Base-by-base conservation (phyloP, 2,113 vertebrate genomes). In the Melanotaenia duboulayi region DNA sequence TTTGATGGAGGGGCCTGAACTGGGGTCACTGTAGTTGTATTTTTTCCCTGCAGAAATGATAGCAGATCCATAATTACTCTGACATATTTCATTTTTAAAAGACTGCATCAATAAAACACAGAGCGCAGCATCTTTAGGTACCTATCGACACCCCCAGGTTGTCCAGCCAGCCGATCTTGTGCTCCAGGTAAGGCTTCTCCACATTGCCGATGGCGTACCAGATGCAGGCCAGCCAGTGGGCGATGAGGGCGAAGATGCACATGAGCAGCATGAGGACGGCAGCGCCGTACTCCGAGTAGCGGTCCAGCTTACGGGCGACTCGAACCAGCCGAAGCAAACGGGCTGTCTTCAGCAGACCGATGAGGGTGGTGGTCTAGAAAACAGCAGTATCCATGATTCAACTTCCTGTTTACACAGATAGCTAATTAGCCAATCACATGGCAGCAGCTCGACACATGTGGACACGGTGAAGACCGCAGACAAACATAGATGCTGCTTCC, bases 121-220 rank as follows among this genome's bases (percentile, higher is more conserved):
- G 8, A 6, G 32, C 1, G 32, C 5, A 9, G 32, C 28, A 28
- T 35, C 32, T 9, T 9, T 35, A 3, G 20, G 48, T 73, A 79
- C 97, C 97, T 81, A 99, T 95, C 65, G 98, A 97, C 72, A 96
- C 93, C 84, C 97, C 98, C 83, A 99, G 93, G 84, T 97, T 97
- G 93, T 99, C 97, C 93, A 99, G 83, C 98, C 98, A 99, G 84
- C 98, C 97, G 35, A 99, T 99, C 89, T 98, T 99, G 85, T 97
- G 95, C 85, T 96, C 93, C 92, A 99, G 90, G 87, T 99, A 99
- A 19, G 96, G 96, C 86, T 96, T 96, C 91, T 99, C 98, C 77
- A 99, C 96, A 32, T 99, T 99, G 78, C 98, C 98, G 48, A 99
- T 99, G 60, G 98, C 98, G 77, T 99, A 99, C 98, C 97, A 99